Evolutionary conservation across 2,113 vertebrate species (phyloP), one percentile per base, ranked within the genome.

Genomic region (Phasianus colchicus): DNA sequence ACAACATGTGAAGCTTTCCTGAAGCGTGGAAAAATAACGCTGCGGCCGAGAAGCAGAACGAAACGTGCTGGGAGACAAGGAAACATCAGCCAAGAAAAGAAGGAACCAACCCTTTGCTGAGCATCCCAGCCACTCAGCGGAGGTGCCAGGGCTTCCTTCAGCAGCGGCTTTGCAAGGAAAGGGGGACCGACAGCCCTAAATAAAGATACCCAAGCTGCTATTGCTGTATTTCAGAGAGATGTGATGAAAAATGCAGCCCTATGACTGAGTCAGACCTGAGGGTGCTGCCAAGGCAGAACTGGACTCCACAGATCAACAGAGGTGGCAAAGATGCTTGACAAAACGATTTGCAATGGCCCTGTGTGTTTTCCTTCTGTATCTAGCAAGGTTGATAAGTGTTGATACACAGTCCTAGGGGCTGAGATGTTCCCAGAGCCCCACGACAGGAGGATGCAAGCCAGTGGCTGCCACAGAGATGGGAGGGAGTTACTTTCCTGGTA

Each of bases 391-490:
- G 29, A 42, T 36, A 70, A 93, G 58, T 4, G 22, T 24, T 64
- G 65, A 6, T 8, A 5, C 3, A 5, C 1, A 27, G 27, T 80
- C 19, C 13, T 5, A 72, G 22, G 11, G 66, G 52, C 34, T 52
- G 6, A 61, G 55, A 74, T 47, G 64, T 47, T 38, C 55, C 66
- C 70, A 92, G 80, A 57, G 42, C 30, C 25, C n/a, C 0, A 0
- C 14, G 14, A 86, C 36, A 36, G 47, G 0, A 1, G 19, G n/a
- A 63, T 2, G 13, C 0, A 4, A 30, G 19, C 54, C 27, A 8
- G 10, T 52, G 47, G 34, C 47, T 45, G n/a, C 24, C 16, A 27
- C 11, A 11, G 61, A 64, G 15, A 36, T 64, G 36, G 36, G 30
- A n/a, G 42, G 42, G 42, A n/a, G 42, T 19, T 66, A 30, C 64